Evolutionary conservation across 2,113 vertebrate species (phyloP), one percentile per base, ranked within the genome.

Genomic region (Ptilonorhynchus violaceus): DNA sequence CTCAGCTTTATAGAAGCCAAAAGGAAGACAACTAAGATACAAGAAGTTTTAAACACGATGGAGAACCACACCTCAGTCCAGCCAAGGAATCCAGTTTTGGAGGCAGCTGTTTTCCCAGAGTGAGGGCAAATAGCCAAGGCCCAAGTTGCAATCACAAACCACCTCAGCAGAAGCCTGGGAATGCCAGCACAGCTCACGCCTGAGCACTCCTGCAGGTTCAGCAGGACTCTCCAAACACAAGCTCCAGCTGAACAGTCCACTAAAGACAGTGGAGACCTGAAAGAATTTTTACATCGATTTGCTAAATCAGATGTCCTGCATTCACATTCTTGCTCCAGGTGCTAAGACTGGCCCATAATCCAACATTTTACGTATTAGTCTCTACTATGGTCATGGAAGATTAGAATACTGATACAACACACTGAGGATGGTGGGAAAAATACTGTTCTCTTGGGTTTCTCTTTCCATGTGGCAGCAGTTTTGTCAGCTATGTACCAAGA

Each of bases 151-250:
- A 23, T 50, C 37, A n/a, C 20, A 35, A 20, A 11, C 30, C 25
- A 13, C 42, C 11, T 35, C 49, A 49, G 27, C 7, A 62, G 74
- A 46, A 88, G 25, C 24, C 68, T 15, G 30, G 47, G 8, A 50
- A 56, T 3, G 20, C 35, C 47, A 73, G 18, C 25, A 68, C 37
- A 37, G 62, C 31, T 88, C 73, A 59, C 23, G 25, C 25, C 17
- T 1, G 0, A 58, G 66, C 21, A 44, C 9, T 33, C 27, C 3
- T 1, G 3, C 8, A 19, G 25, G 63, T 63, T 50, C 47, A 50
- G 28, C 23, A 60, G 52, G n/a, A 60, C 21, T 39, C 50, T 59
- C 30, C 47, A 25, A 74, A 37, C 13, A 52, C 17, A 4, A 20
- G 18, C 19, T 63, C n/a, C 41, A 46, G 52, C 11, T 47, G 7